Conservation (phyloP, 2,113 vertebrate species). For the Etheostoma cragini region DNA sequence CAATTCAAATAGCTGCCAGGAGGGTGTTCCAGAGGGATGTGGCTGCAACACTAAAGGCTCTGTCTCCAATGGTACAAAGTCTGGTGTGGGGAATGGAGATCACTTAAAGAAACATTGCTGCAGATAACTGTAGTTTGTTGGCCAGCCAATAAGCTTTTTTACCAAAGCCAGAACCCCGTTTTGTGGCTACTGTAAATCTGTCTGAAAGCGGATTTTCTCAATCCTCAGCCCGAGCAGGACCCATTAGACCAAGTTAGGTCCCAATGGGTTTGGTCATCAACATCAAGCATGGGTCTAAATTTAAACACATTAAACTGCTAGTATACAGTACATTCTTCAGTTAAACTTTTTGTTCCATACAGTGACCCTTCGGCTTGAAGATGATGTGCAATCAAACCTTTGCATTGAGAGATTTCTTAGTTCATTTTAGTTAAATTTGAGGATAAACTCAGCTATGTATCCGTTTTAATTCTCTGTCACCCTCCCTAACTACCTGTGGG, state of each 20-base stretch:
- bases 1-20: too few species aligned
- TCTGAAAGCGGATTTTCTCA: not conserved
- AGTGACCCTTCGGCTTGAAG: not conserved
- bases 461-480: not conserved
- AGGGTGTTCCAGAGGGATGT: too few species aligned
- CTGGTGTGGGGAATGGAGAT: too few species aligned
- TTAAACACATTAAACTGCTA: too few species aligned
- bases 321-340: too few species aligned
- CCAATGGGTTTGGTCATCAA: too few species aligned
- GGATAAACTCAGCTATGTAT: not conserved
- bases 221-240: not conserved
- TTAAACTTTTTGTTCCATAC: too few species aligned
- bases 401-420: not conserved
- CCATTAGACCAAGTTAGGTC: not conserved
- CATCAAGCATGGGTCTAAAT: too few species aligned
- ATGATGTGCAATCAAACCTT: not conserved
- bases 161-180: not conserved
- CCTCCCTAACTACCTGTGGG: constrained; percentile 50
- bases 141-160: not conserved
- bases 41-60: too few species aligned
- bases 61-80: too few species aligned
- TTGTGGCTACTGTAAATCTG: not conserved
- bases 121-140: too few species aligned
- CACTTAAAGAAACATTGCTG: too few species aligned
- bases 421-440: not conserved